A percentile compares a stretch with the other conserved stretches of the same genome.
These are phyloP conservation scores for Thalassoma bifasciatum DNA, from an alignment of 2,113 vertebrate genomes.

Conservation along the genomic window DNA sequence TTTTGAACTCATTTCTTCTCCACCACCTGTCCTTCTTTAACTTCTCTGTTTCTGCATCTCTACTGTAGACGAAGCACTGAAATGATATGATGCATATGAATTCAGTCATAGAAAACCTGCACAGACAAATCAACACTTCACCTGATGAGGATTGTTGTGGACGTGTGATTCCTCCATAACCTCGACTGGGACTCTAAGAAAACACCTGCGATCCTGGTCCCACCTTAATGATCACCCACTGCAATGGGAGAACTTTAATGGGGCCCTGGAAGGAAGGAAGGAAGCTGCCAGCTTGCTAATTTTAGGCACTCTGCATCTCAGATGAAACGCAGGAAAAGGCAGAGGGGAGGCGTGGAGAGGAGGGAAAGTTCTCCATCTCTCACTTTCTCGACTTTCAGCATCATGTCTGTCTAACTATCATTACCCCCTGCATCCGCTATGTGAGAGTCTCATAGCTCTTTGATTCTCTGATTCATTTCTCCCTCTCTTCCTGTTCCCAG, in stretches of 20 bases:
- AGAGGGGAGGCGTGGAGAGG: constrained; percentile 64
- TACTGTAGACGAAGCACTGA: neutral
- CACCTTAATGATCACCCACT: constrained; percentile 55
- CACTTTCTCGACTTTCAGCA: constrained; percentile 63
- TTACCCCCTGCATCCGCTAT: constrained; percentile 58
- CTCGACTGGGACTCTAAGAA: constrained; percentile 53
- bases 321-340: constrained; percentile 69
- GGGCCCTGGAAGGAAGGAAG: constrained; percentile 48
- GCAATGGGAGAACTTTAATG: constrained; percentile 60
- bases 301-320: constrained; percentile 67
- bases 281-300: constrained; percentile 71
- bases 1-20: neutral
- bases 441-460: constrained; percentile 62
- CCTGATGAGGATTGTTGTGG: too few relatives aligned
- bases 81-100: neutral
- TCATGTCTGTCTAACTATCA: constrained; percentile 67
- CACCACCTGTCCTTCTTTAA: neutral
- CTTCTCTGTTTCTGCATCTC: neutral
- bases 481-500: constrained; percentile 63
- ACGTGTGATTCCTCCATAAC: constrained; percentile 27
- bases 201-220: constrained; percentile 61
- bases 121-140: too few relatives aligned
- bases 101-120: neutral
- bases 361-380: constrained; percentile 64
- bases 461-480: constrained; percentile 67